phyloP scores from a whole-genome alignment of 2,797 vertebrate species.

The Peromyscus eremicus region DNA sequence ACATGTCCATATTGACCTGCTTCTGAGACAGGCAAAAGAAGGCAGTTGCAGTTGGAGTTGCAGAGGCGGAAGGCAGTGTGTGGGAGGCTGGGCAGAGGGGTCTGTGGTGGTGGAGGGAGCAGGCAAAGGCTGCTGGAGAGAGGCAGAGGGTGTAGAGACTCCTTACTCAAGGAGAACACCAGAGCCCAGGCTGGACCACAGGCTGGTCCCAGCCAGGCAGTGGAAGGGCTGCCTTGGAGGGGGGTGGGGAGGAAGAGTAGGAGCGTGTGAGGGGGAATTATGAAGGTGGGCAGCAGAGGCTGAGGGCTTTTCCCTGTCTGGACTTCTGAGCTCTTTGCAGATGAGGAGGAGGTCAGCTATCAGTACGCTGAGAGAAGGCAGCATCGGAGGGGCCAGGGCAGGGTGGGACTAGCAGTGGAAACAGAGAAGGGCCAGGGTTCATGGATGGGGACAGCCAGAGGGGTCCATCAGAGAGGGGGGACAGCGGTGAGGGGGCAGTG shows the following conservation, averaged over 20 bases:
- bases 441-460: background rate
- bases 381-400: background rate
- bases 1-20: background rate
- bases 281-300: background rate
- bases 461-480: background rate
- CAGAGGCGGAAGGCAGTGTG: background rate
- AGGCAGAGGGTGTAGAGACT: background rate
- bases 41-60: background rate
- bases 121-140: background rate
- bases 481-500: too few species aligned
- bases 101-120: background rate
- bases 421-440: background rate
- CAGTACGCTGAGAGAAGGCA: background rate
- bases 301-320: background rate
- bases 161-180: background rate
- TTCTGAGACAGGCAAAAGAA: background rate
- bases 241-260: background rate
- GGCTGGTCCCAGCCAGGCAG: background rate
- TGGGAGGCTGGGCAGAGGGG: background rate
- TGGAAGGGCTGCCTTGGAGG: background rate
- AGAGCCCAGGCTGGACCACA: background rate
- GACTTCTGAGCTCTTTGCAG: constrained; percentile 10
- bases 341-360: background rate
- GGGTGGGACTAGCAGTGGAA: background rate
- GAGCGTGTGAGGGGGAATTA: background rate